Evolutionary conservation across 1,140 invertebrate species (phyloP).

Genomic region (Uloborus diversus): DNA sequence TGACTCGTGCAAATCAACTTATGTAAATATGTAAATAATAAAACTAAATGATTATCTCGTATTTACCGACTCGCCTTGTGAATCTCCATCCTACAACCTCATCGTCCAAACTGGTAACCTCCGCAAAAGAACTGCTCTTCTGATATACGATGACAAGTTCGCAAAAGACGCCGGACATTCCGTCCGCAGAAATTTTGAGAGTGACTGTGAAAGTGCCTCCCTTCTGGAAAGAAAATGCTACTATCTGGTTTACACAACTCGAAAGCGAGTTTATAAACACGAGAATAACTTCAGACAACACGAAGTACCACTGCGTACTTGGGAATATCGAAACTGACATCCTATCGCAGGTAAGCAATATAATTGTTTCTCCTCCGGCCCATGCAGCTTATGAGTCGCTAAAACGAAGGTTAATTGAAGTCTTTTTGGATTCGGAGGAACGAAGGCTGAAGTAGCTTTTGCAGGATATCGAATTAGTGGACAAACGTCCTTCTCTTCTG

Average conservation of each 20-base stretch:
- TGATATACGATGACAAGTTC: too few relatives aligned
- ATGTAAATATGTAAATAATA: too few relatives aligned
- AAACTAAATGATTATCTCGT: too few relatives aligned
- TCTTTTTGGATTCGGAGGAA: neutral
- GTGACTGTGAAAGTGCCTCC: constrained; percentile 58
- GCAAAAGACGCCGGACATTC: too few relatives aligned
- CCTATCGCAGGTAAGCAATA: neutral
- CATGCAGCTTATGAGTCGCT: neutral
- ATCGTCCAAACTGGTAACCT: too few relatives aligned
- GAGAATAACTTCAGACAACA: constrained; percentile 41
- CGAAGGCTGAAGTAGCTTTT: neutral
- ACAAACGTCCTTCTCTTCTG: neutral
- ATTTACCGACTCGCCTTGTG: too few relatives aligned
- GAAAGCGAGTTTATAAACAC: constrained; percentile 58
- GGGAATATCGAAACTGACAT: neutral
- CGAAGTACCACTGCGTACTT: constrained; percentile 51
- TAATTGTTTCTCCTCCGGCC: neutral
- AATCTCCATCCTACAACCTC: too few relatives aligned
- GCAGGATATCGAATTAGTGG: neutral
- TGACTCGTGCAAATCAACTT: too few relatives aligned
- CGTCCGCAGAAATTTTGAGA: too few relatives aligned
- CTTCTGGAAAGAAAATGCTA: constrained; percentile 59
- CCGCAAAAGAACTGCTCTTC: too few relatives aligned
- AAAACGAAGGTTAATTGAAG: neutral
- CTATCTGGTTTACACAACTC: constrained; percentile 61